phyloP scores from a whole-genome alignment of 2,888 invertebrate genomes.

The Cenopis cana region DNA sequence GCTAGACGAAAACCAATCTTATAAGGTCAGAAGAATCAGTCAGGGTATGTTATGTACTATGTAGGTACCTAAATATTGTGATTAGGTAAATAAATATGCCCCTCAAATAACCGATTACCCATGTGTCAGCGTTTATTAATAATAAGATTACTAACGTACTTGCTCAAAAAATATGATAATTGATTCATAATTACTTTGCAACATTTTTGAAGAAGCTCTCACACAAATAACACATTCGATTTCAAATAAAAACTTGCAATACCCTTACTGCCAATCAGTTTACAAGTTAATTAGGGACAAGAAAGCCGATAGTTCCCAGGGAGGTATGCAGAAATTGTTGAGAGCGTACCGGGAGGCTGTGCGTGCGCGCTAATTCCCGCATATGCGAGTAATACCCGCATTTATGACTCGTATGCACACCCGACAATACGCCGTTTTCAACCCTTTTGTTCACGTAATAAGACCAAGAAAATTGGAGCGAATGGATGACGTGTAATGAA shows the following conservation, averaged over 20 bases:
- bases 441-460: conserved; percentile 27
- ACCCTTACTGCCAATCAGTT: conserved; percentile 56
- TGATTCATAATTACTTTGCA: not conserved
- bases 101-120: too few relatives aligned
- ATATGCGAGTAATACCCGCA: conserved; percentile 71
- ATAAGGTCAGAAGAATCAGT: too few relatives aligned
- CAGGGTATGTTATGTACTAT: too few relatives aligned
- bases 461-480: conserved; percentile 11
- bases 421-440: conserved; percentile 21
- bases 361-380: conserved; percentile 73
- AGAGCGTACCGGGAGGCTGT: conserved; percentile 71
- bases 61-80: too few relatives aligned
- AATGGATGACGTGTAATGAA: conserved; percentile 24
- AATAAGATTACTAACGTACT: too few relatives aligned
- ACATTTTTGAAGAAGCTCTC: not conserved
- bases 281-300: conserved; percentile 70
- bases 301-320: conserved; percentile 73
- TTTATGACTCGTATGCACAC: conserved; percentile 58
- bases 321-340: conserved; percentile 84
- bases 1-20: too few relatives aligned
- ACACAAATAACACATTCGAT: conserved; percentile 16
- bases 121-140: too few relatives aligned
- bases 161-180: too few relatives aligned
- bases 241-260: conserved; percentile 25
- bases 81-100: too few relatives aligned